Base-by-base conservation (phyloP, 2,888 invertebrate species). In the Neuroscelio doddi region DNA sequence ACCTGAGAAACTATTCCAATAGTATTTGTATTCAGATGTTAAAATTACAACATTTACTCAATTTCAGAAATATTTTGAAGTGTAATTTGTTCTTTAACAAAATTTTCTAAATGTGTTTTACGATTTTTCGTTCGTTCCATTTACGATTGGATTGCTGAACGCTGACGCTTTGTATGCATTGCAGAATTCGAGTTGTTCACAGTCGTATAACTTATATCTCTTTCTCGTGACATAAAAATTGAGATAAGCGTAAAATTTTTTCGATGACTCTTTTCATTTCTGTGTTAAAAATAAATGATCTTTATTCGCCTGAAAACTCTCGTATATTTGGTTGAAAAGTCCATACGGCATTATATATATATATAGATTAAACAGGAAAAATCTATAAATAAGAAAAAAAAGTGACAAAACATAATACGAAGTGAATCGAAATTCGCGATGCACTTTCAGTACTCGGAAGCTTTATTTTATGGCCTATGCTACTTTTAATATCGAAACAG, bases 161-260 rank as follows among this genome's bases (percentile, higher is more conserved):
- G 36, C 1, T 36, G 36, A 36, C 36, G 8, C 15, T 36, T 36
- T 15, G 36, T 36, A 36, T 12, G 36, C 36, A 10, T 36, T 36
- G 10, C 12, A 7, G 36, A 36, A 36, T 15, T 15, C 36, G 15
- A 3, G 36, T 15, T 14, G 15, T 36, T 36, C 10, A 36, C 36
- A 15, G 36, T 36, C 7, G 36, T 12, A n/a, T n/a, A n/a, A n/a
- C n/a, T n/a, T n/a, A n/a, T n/a, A 1, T 14, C 36, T 15, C 36
- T 12, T 10, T 36, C 12, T 15, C 36, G 14, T 14, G 36, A 15
- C 36, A 10, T 36, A 10, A 36, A 36, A 36, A 36, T 36, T 14
- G 36, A n/a, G 36, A 36, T 14, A 14, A 12, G 36, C 36, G 36
- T 36, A 14, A 36, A 36, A 36, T 12, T 7, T 8, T 36, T 14